These are phyloP conservation scores for Sebastes vulpes DNA, from an alignment of 2,797 vertebrate genomes.

Conservation along the genomic window DNA sequence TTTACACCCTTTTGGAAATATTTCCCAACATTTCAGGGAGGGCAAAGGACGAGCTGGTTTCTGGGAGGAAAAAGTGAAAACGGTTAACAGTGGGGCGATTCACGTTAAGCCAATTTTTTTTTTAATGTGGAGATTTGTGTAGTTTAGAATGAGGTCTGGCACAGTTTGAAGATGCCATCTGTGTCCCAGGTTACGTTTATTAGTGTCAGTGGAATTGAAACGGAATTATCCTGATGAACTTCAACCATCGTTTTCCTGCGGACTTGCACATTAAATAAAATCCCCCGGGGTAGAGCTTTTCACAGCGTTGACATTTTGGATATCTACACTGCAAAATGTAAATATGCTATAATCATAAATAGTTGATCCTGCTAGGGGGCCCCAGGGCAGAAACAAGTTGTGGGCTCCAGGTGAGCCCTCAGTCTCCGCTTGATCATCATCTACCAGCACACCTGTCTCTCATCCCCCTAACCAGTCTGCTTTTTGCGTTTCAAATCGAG, in stretches of 20 bases:
- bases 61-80: conserved; percentile 36
- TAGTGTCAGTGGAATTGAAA: conserved; percentile 7
- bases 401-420: neutral
- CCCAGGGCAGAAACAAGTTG: neutral
- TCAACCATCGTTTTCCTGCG: neutral
- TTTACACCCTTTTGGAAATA: conserved; percentile 42
- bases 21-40: conserved; percentile 33
- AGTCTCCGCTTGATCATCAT: neutral
- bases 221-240: conserved; percentile 22
- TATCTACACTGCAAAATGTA: neutral
- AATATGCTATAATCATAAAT: neutral
- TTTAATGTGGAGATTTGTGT: conserved; percentile 49
- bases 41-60: conserved; percentile 32
- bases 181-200: conserved; percentile 31
- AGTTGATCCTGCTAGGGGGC: neutral
- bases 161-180: conserved; percentile 33
- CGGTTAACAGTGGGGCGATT: conserved; percentile 58
- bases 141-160: conserved; percentile 28
- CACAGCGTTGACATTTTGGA: neutral
- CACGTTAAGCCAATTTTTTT: conserved; percentile 59
- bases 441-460: neutral
- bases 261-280: neutral
- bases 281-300: neutral
- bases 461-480: neutral
- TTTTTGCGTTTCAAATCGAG: too few species aligned